phyloP scores from a whole-genome alignment of 2,113 vertebrate species.

The Chiloscyllium plagiosum region DNA sequence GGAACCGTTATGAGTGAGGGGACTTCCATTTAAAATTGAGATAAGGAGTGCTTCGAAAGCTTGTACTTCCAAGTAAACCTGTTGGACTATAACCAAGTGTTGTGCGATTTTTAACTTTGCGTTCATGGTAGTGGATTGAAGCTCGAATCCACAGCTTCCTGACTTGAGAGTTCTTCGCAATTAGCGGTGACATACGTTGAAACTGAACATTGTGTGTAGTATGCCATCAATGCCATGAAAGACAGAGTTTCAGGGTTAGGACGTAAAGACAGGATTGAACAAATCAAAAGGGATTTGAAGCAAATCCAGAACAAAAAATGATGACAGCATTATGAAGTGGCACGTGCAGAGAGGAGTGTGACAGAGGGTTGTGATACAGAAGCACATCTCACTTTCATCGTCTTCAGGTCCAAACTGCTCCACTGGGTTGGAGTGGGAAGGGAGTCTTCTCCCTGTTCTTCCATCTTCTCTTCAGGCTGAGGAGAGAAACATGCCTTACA shows the following conservation, averaged over 20 bases:
- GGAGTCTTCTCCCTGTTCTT: constrained; percentile 26
- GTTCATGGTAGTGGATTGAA: neutral
- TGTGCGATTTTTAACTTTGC: neutral
- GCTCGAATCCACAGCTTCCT: neutral
- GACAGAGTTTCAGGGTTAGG: neutral
- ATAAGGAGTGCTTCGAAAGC: no score
- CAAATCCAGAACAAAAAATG: neutral
- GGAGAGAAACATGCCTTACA: neutral
- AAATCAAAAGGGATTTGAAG: neutral
- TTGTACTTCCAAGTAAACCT: no score
- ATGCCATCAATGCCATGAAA: neutral
- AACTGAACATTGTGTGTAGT: neutral
- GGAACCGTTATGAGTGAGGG: no score
- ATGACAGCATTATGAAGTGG: neutral
- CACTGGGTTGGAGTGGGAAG: constrained; percentile 33
- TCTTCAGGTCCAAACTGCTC: constrained; percentile 36
- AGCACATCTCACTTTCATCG: constrained; percentile 31
- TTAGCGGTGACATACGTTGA: no score
- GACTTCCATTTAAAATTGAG: no score
- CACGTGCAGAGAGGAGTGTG: neutral
- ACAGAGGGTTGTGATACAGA: neutral
- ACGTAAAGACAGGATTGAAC: neutral
- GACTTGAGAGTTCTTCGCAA: neutral
- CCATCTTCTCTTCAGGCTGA: constrained; percentile 36
- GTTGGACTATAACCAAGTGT: no score